phyloP scores from a whole-genome alignment of 2,113 vertebrate genomes.

The Climacteris rufus region DNA sequence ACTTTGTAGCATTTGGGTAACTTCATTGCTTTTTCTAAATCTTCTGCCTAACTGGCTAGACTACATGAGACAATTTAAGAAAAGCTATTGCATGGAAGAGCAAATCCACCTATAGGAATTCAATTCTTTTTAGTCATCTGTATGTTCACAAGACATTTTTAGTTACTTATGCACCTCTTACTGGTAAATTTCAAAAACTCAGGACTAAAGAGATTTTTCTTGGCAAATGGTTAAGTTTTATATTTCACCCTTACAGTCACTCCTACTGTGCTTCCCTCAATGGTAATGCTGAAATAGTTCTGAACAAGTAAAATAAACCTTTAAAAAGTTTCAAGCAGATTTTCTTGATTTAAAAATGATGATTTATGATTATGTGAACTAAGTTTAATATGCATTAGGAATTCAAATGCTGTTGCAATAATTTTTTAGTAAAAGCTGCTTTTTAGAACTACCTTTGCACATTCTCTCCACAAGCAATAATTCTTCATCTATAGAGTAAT shows the following conservation, averaged over 20 bases:
- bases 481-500: slow-evolving; percentile 94
- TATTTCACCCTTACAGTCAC: slow-evolving; percentile 5
- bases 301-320: slow-evolving; percentile 63
- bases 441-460: slow-evolving; percentile 80
- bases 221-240: neutral
- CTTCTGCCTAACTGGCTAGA: neutral
- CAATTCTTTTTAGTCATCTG: neutral
- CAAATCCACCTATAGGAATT: neutral
- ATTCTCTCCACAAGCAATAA: slow-evolving; percentile 83
- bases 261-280: slow-evolving; percentile 9
- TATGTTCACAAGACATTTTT: neutral
- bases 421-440: slow-evolving; percentile 82
- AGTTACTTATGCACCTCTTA: neutral
- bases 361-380: slow-evolving; percentile 72
- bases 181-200: neutral
- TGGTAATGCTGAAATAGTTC: slow-evolving; percentile 39
- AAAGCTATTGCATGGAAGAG: neutral
- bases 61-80: neutral
- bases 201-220: neutral
- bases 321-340: slow-evolving; percentile 71
- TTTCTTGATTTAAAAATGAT: slow-evolving; percentile 73
- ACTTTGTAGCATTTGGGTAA: neutral
- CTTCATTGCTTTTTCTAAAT: neutral
- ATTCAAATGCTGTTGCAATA: slow-evolving; percentile 82
- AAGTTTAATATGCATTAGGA: slow-evolving; percentile 79